Evolutionary conservation across 1,140 invertebrate genomes (phyloP).

Genomic region (Lethrus apterus): DNA sequence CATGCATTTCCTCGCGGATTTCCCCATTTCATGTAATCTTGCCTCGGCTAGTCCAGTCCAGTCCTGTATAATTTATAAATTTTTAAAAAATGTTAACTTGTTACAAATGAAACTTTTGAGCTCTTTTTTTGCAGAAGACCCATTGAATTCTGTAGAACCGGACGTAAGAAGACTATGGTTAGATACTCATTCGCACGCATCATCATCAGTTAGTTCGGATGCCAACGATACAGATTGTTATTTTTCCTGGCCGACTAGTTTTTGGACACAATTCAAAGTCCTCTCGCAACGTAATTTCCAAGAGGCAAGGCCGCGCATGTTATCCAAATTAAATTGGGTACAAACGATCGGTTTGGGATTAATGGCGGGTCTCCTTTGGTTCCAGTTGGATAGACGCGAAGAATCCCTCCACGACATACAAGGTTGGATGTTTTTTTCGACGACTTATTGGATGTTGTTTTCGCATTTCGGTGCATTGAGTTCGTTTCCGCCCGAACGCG

Average conservation of each 20-base stretch:
- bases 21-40: no score
- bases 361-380: constrained; percentile 73
- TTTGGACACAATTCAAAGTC: constrained; percentile 73
- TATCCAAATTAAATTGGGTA: constrained; percentile 75
- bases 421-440: constrained; percentile 83
- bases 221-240: constrained; percentile 38
- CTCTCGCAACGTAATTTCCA: constrained; percentile 73
- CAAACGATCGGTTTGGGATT: constrained; percentile 66
- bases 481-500: constrained; percentile 71
- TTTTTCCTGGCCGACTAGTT: constrained; percentile 70
- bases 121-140: constrained; percentile 29
- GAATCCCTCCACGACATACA: constrained; percentile 71
- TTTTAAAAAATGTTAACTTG: no score
- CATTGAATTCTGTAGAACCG: constrained; percentile 47
- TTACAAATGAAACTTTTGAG: constrained; percentile 1
- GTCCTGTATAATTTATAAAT: no score
- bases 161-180: constrained; percentile 66
- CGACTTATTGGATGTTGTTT: constrained; percentile 82
- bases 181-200: constrained; percentile 65
- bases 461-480: constrained; percentile 73
- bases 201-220: constrained; percentile 55
- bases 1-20: no score
- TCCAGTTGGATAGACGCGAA: constrained; percentile 67
- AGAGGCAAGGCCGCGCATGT: constrained; percentile 68
- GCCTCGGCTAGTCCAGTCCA: no score